Base-by-base conservation (phyloP, 2,113 vertebrate species). In the Furnarius figulus region DNA sequence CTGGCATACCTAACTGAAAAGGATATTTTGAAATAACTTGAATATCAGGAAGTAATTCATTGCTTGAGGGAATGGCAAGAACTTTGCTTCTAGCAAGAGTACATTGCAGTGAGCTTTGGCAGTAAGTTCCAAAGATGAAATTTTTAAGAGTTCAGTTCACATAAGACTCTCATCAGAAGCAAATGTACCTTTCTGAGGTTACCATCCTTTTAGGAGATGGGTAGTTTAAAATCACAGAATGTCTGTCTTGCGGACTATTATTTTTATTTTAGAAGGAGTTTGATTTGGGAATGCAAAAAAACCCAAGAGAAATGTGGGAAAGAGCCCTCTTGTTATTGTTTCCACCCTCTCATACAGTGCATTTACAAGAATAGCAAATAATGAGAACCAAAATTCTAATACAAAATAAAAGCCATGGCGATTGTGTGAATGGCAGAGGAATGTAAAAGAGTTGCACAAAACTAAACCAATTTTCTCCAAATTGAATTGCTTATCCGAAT, bases 51-150 rank as follows among this genome's bases (percentile, higher is more conserved):
- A 55, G 49, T 65, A 93, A 70, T 93, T 95, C 35, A 37, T 81
- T 73, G 94, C 97, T 97, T 96, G 90, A 88, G 93, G 94, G 97
- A 89, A 93, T 61, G 84, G 92, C 93, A 96, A 96, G 97, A 97
- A 96, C 90, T 67, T 98, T 93, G 94, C 97, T 97, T 96, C 90
- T 63, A 91, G 97, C 96, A 94, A 96, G 90, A 97, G 92, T 86
- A 89, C 94, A 97, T 97, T 97, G 90, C 89, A 94, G 89, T 90
- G 75, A 77, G 91, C 94, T 97, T 97, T 86, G 66, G 86, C 94
- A 97, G 97, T 94, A 95, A 87, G 92, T 67, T 97, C 90, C 79
- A 58, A 81, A 97, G 76, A 50, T 76, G 72, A 92, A 96, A 94
- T 90, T 83, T 94, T 96, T 90, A 70, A 89, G 42, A 61, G 77